Percentiles rank a stretch among this genome's conserved stretches.
These are phyloP conservation scores for Erythrocercus mccallii DNA, from an alignment of 2,113 vertebrate species.

Conservation along the genomic window DNA sequence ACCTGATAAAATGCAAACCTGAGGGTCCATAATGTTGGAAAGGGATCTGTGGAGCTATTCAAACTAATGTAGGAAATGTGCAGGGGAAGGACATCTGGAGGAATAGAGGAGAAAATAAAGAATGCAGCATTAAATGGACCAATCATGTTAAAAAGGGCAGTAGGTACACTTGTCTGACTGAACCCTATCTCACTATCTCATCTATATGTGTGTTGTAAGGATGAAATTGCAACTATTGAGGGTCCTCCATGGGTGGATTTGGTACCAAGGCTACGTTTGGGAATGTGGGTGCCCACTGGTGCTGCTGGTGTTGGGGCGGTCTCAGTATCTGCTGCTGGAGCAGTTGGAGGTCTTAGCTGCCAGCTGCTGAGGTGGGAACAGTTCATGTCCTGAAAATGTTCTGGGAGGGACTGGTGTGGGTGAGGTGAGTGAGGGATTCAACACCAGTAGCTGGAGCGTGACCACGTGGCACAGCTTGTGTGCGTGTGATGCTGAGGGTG, in stretches of 20 bases:
- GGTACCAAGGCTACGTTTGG: not conserved
- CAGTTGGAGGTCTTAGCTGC: not conserved
- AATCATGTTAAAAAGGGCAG: not conserved
- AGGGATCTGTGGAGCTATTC: not conserved
- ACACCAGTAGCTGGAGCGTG: not conserved
- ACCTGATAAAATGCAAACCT: not conserved
- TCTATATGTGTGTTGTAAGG: not conserved
- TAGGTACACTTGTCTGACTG: not conserved
- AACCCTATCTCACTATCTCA: not conserved
- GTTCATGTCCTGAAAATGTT: not conserved
- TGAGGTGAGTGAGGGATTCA: not conserved
- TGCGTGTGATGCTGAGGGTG: not conserved
- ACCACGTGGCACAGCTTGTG: fast-evolving
- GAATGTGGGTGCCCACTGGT: not conserved
- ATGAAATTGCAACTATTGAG: not conserved
- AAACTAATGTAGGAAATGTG: not conserved
- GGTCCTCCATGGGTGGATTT: not conserved
- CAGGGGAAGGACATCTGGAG: not conserved
- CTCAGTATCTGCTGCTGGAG: not conserved
- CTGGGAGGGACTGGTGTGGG: not conserved
- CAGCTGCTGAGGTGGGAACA: not conserved
- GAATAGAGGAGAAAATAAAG: not conserved
- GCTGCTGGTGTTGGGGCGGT: not conserved
- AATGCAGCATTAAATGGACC: not conserved
- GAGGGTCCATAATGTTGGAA: not conserved